Evolutionary conservation across 2,888 invertebrate genomes (phyloP).

Genomic region (Apamea crenata): DNA sequence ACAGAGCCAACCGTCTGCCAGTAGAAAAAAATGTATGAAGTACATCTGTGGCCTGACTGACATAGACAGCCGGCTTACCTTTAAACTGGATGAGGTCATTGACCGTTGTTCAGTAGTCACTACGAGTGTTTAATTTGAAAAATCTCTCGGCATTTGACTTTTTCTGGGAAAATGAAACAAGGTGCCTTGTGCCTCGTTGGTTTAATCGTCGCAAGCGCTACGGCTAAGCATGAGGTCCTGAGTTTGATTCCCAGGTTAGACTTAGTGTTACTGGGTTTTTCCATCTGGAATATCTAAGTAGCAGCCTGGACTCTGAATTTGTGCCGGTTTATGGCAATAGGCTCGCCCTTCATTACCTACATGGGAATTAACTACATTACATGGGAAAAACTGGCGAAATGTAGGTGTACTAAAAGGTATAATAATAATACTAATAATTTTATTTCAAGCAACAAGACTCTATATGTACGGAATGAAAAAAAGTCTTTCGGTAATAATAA

Average conservation of each 20-base stretch:
- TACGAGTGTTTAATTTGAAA: constrained; percentile 9
- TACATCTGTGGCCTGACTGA: constrained; percentile 56
- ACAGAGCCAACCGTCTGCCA: constrained; percentile 65
- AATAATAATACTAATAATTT: too few species aligned
- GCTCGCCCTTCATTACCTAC: neutral
- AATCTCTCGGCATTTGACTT: constrained; percentile 1
- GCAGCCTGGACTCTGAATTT: neutral
- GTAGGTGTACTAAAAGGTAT: neutral
- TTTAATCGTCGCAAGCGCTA: neutral
- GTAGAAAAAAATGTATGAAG: constrained; percentile 63
- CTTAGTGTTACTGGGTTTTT: neutral
- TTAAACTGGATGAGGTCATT: constrained; percentile 51
- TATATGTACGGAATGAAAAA: neutral
- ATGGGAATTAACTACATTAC: too few species aligned
- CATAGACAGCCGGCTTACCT: constrained; percentile 62
- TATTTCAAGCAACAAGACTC: too few species aligned
- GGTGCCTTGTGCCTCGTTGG: neutral
- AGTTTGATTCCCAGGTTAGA: neutral
- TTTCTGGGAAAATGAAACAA: neutral
- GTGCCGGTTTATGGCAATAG: neutral
- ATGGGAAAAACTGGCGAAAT: too few species aligned
- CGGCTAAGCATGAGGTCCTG: neutral
- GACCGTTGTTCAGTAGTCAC: constrained; percentile 42
- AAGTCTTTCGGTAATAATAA: neutral
- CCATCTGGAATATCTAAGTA: neutral